Base-by-base conservation (phyloP, 2,113 vertebrate species). In the Gadus chalcogrammus region DNA sequence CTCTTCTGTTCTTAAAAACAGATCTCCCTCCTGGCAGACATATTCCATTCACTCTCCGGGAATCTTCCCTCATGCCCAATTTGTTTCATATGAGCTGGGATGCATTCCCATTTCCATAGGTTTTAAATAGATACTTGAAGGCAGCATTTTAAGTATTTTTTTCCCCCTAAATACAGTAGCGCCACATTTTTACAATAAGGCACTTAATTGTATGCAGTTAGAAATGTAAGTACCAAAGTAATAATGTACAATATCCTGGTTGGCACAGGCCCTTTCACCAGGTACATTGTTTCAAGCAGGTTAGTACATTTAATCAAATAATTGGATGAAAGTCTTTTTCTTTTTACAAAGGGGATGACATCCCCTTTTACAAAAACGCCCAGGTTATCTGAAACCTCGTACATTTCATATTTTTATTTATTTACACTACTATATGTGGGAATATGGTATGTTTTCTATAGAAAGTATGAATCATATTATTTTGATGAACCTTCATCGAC, bases 161-260 rank as follows among this genome's bases (percentile, higher is more conserved):
- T 65, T 63, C 67, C 74, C 55, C 27, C 31, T 64, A 35, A 35
- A n/a, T 62, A 15, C 65, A 77, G 72, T 27, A 69, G 62, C 42
- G 70, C 72, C 69, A 60, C 79, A 81, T 77, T 77, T 78, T 72
- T 67, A 82, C 69, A 62, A 68, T 77, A 90, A 90, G 89, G 89
- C 90, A 91, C 89, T 86, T 86, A 72, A 48, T 48, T 48, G 42
- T 68, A 79, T 56, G 61, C 67, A 77, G 71, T 72, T 55, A 80
- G 52, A 81, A 55, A 75, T 38, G 24, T 71, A 74, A 67, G 65
- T 76, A 65, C 65, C 0, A 68, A 71, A 69, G 42, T 48, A 68
- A 76, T 12, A 70, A 75, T 65, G 18, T 65, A 76, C 8, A 16
- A 42, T 11, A 53, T 20, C 15, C 22, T 67, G 65, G 61, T 48